Evolutionary conservation across 2,888 invertebrate species (phyloP).

Genomic region (Brachypterus glaber): DNA sequence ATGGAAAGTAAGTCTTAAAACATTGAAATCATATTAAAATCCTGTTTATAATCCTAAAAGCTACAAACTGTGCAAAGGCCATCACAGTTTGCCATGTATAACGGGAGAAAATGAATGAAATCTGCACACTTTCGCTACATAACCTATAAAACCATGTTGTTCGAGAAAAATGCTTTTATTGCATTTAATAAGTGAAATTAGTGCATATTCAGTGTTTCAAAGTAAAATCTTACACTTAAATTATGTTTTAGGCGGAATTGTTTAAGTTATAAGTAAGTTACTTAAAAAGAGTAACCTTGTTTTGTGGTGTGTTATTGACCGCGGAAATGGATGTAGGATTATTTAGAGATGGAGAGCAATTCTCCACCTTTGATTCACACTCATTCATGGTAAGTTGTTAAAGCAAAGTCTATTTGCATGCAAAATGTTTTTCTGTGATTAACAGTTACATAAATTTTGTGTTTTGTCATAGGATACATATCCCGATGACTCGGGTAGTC

Average conservation of each 20-base stretch:
- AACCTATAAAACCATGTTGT: slow-evolving; percentile 23
- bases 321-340: slow-evolving; percentile 43
- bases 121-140: slow-evolving; percentile 22
- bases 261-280: neutral
- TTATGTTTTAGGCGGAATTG: neutral
- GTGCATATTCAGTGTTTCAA: neutral
- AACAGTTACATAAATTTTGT: slow-evolving; percentile 6
- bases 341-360: slow-evolving; percentile 44
- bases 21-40: slow-evolving; percentile 8
- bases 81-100: slow-evolving; percentile 6
- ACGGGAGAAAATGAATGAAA: slow-evolving; percentile 16
- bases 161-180: slow-evolving; percentile 19
- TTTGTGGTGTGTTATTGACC: slow-evolving; percentile 14
- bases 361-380: slow-evolving; percentile 30
- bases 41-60: slow-evolving; percentile 9
- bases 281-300: slow-evolving; percentile 6
- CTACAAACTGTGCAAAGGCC: slow-evolving; percentile 10
- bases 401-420: slow-evolving; percentile 2
- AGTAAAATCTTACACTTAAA: neutral
- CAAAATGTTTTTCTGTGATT: slow-evolving; percentile 6
- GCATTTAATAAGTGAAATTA: slow-evolving; percentile 15
- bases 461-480: slow-evolving; percentile 17
- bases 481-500: slow-evolving; percentile 17
- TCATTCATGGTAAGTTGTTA: slow-evolving; percentile 17
- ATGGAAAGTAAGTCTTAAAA: slow-evolving; percentile 9